phyloP scores from a whole-genome alignment of 2,797 vertebrate species.

The Xyrichtys novacula region DNA sequence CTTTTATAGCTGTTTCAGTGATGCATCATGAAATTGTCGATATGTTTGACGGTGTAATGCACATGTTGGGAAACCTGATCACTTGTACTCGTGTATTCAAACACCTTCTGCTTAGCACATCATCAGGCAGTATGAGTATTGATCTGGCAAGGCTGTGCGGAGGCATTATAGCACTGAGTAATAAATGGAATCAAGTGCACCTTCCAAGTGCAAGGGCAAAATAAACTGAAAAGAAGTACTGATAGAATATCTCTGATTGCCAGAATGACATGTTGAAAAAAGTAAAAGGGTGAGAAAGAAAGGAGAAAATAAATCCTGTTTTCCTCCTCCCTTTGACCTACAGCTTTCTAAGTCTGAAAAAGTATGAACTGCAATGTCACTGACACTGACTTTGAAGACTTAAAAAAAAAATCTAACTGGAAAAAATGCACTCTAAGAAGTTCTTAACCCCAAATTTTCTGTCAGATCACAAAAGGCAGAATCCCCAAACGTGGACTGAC shows the following conservation, averaged over 20 bases:
- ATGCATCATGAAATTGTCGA: constrained; percentile 16
- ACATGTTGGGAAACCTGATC: constrained; percentile 17
- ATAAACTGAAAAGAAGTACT: constrained; percentile 14
- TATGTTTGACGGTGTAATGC: constrained; percentile 3
- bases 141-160: constrained; percentile 29
- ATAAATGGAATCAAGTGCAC: constrained; percentile 32
- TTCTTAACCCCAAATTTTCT: constrained; percentile 22
- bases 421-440: constrained; percentile 18
- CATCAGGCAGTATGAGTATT: constrained; percentile 38
- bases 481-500: not conserved
- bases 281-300: constrained; percentile 5
- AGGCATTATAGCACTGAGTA: constrained; percentile 21
- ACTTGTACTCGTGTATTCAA: constrained; percentile 6
- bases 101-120: constrained; percentile 24
- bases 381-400: constrained; percentile 33
- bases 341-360: constrained; percentile 8
- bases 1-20: not conserved
- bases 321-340: constrained; percentile 28
- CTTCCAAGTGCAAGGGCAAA: constrained; percentile 25
- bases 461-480: constrained; percentile 25
- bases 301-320: constrained; percentile 20
- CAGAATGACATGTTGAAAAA: constrained; percentile 6
- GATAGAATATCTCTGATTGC: constrained; percentile 16
- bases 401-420: constrained; percentile 6
- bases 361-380: constrained; percentile 24